Evolutionary conservation across 2,888 invertebrate species (phyloP).

Genomic region (Gordius sp.): DNA sequence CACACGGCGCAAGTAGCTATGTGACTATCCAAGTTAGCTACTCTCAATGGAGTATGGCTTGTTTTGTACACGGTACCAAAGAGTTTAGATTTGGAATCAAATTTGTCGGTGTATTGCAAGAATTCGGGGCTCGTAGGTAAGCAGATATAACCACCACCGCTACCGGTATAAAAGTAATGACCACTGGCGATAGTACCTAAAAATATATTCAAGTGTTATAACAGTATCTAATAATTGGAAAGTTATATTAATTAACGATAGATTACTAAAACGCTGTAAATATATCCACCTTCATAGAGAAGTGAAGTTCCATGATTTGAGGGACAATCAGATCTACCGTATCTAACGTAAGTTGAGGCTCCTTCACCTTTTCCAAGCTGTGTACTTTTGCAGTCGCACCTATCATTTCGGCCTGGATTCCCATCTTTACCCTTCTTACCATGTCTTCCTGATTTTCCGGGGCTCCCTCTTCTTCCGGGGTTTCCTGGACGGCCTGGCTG

Average conservation of each 20-base stretch:
- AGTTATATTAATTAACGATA: constrained; percentile 1
- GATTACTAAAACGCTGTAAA: background rate
- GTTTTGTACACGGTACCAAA: constrained; percentile 16
- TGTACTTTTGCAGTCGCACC: background rate
- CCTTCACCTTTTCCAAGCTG: constrained; percentile 9
- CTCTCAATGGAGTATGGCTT: background rate
- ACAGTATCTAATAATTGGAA: constrained; percentile 5
- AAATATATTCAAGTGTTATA: background rate
- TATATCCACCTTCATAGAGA: constrained; percentile 2
- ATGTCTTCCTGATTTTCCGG: constrained; percentile 22
- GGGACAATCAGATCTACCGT: constrained; percentile 13
- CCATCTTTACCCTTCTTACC: constrained; percentile 22
- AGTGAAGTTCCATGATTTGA: background rate
- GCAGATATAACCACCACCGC: constrained; percentile 16
- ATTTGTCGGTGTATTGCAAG: constrained; percentile 7
- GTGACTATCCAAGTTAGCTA: background rate
- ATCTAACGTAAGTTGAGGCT: constrained; percentile 8
- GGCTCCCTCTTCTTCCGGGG: constrained; percentile 22
- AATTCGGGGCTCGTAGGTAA: constrained; percentile 10
- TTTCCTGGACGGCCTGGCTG: constrained; percentile 23
- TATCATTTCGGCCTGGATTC: constrained; percentile 11
- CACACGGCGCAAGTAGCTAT: constrained; percentile 9
- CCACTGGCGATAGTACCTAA: constrained; percentile 10
- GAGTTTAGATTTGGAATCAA: constrained; percentile 14
- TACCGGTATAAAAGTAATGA: constrained; percentile 6